Base-by-base conservation (phyloP, 2,888 invertebrate species). In the Eilema griseolum region DNA sequence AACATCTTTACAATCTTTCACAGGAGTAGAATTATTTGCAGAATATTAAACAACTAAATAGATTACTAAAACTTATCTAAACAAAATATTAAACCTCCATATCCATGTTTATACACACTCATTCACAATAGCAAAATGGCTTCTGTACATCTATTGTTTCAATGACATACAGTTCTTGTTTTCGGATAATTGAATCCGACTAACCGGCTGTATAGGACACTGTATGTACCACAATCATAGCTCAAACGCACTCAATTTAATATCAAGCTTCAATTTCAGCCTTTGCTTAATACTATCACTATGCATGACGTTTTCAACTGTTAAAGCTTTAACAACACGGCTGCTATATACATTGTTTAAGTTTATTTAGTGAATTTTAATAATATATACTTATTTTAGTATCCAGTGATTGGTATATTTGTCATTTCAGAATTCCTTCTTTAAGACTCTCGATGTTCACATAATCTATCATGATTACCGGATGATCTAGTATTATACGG, bases 141-240 rank as follows among this genome's bases (percentile, higher is more conserved):
- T 59, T 59, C 59, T 59, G 16, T 28, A n/a, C 61, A 61, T 33
- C n/a, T 61, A 7, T 28, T 61, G 31, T 61, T 8, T 20, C 20
- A 33, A 61, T 61, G n/a, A n/a, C 61, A 20, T 11, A 20, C 61
- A n/a, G 28, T 31, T 61, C 16, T n/a, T 61, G 31, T 61, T 61
- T 31, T 26, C 24, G 12, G n/a, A 33, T 61, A 61, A 61, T 61
- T 28, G 61, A 31, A 61, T 26, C 28, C 16, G 59, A 59, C 31
- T 31, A n/a, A 33, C 4, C 31, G 61, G 20, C 31, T 28, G 61
- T 31, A 28, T 61, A 33, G 61, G 61, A 61, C 20, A 2, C 10
- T 12, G 28, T 26, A 2, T 16, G 20, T n/a, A 20, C 61, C 61
- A 33, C 33, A 2, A 61, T 10, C 11, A 3, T n/a, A 33, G 31